These are phyloP conservation scores for Venusia cambrica DNA, from an alignment of 2,888 invertebrate species.

Conservation along the genomic window DNA sequence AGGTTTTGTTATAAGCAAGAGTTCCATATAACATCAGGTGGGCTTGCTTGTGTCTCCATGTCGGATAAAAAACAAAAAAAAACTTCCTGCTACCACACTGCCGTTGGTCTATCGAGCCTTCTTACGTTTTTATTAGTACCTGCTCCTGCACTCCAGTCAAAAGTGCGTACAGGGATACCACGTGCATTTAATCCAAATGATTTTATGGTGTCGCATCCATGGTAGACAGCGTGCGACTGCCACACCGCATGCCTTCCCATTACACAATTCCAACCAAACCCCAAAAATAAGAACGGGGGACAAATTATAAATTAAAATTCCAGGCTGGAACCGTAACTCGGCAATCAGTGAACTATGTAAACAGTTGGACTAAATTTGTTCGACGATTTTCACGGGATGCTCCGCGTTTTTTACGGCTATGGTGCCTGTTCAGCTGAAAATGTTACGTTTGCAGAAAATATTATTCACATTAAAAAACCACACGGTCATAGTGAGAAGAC, in stretches of 20 bases:
- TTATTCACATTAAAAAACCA: too few species aligned
- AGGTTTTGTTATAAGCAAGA: too few species aligned
- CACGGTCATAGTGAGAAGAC: too few species aligned
- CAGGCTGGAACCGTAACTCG: slow-evolving; percentile 36
- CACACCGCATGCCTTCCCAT: slow-evolving; percentile 58
- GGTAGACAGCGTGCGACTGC: slow-evolving; percentile 61
- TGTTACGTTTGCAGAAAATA: too few species aligned
- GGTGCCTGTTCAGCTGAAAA: slow-evolving; percentile 5
- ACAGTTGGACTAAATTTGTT: slow-evolving; percentile 33
- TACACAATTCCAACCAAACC: slow-evolving; percentile 55
- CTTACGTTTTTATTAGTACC: too few species aligned
- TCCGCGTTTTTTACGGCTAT: slow-evolving; percentile 17
- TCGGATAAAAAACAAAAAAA: too few species aligned
- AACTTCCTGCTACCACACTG: too few species aligned
- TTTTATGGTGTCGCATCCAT: slow-evolving; percentile 35
- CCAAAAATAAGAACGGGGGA: slow-evolving; percentile 48
- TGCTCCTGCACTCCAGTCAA: too few species aligned
- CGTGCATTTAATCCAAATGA: slow-evolving; percentile 47
- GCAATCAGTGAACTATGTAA: slow-evolving; percentile 42
- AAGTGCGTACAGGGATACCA: slow-evolving; percentile 29
- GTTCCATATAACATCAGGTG: too few species aligned
- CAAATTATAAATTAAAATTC: slow-evolving; percentile 72
- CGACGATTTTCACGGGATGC: slow-evolving; percentile 29
- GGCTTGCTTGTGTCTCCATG: too few species aligned
- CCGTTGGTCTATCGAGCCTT: too few species aligned